phyloP scores from a whole-genome alignment of 2,888 invertebrate genomes.

The Yponomeuta malinellus region DNA sequence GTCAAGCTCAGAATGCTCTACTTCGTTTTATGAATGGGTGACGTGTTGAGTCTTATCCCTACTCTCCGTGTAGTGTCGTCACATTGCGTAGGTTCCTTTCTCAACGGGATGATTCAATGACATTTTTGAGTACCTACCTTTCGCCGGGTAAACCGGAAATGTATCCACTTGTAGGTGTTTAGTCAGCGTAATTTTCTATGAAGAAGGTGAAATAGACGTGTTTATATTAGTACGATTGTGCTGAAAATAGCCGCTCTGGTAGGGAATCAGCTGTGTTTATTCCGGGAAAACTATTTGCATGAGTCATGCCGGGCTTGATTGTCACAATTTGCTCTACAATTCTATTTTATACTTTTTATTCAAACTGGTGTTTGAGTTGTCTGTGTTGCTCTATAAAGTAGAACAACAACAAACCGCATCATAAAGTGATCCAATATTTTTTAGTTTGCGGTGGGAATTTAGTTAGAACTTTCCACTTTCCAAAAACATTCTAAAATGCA shows the following conservation, averaged over 20 bases:
- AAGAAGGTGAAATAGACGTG: conserved; percentile 28
- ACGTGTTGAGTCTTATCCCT: conserved; percentile 59
- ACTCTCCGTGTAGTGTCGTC: conserved; percentile 38
- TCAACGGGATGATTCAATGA: conserved; percentile 9
- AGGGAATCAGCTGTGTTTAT: conserved; percentile 31
- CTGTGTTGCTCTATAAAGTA: background rate
- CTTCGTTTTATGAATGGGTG: conserved; percentile 65
- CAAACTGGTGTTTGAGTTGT: background rate
- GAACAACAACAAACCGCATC: too few species aligned
- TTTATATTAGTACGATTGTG: conserved; percentile 39
- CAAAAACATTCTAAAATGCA: too few species aligned
- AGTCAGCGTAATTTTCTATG: conserved; percentile 33
- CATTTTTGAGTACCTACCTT: conserved; percentile 1
- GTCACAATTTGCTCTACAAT: background rate
- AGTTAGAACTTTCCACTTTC: too few species aligned
- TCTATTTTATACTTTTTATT: background rate
- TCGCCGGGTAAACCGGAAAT: background rate
- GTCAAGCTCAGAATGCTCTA: conserved; percentile 48
- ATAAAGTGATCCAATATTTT: too few species aligned
- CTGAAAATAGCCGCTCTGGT: conserved; percentile 40
- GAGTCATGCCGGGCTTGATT: conserved; percentile 2
- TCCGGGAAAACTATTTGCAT: conserved; percentile 14
- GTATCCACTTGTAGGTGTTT: background rate
- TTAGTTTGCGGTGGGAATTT: too few species aligned
- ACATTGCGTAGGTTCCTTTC: conserved; percentile 18